Percentiles rank a stretch among this genome's conserved stretches.
Conservation (phyloP, 2,113 vertebrate species). For the Trogon surrucura region DNA sequence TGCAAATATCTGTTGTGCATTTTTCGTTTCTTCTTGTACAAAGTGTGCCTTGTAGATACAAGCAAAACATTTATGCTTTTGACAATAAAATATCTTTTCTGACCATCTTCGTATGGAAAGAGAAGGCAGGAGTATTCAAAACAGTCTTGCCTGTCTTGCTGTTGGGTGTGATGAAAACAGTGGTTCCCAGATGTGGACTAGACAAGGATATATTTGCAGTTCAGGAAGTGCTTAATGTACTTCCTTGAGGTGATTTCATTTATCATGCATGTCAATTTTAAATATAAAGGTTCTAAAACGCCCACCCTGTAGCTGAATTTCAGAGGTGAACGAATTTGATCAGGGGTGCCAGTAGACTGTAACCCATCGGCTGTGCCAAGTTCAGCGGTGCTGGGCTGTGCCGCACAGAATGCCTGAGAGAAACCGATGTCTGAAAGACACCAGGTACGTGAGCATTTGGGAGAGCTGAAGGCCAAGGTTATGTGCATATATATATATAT, state of each 20-base stretch:
- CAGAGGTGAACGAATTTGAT: background rate
- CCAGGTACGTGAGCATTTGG: accelerated
- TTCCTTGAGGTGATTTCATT: background rate
- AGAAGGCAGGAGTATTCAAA: background rate
- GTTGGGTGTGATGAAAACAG: background rate
- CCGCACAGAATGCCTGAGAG: background rate
- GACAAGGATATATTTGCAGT: background rate
- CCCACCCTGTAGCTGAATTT: background rate
- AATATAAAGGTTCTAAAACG: background rate
- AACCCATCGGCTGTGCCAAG: background rate
- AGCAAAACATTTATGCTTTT: background rate
- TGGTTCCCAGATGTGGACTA: background rate
- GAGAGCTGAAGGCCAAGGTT: background rate
- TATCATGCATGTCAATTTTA: background rate
- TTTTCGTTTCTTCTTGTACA: background rate
- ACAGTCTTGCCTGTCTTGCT: background rate
- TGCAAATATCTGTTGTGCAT: background rate
- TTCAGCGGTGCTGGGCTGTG: background rate
- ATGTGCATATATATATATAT: no score
- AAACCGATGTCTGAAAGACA: no score
- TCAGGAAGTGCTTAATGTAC: background rate
- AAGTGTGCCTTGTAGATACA: background rate
- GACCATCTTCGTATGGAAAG: background rate
- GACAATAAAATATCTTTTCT: background rate
- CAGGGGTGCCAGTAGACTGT: background rate